Conservation (phyloP, 2,888 invertebrate species). For the Ptilodon capucinus region DNA sequence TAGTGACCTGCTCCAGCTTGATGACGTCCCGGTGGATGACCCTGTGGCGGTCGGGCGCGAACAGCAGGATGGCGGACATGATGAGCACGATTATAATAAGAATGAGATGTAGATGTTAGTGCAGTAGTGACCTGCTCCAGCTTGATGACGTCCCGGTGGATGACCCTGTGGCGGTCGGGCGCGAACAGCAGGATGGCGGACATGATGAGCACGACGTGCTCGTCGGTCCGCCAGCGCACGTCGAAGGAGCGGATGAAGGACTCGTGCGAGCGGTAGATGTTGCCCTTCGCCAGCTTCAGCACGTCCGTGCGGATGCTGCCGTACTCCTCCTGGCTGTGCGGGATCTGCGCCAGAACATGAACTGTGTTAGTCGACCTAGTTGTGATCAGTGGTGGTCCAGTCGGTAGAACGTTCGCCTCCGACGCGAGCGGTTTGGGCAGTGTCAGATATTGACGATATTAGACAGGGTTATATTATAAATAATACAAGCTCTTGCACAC, state of each 20-base stretch:
- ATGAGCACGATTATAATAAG: no score
- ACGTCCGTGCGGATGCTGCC: constrained; percentile 93
- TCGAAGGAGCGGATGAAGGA: constrained; percentile 93
- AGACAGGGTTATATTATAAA: no score
- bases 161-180: constrained; percentile 89
- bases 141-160: constrained; percentile 92
- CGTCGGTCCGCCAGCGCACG: constrained; percentile 92
- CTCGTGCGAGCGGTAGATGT: constrained; percentile 93
- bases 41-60: constrained; percentile 91
- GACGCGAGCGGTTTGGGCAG: no score
- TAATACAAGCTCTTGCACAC: no score
- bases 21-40: constrained; percentile 93
- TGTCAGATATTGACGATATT: no score
- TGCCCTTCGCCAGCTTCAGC: constrained; percentile 94
- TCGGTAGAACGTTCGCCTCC: no score
- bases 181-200: constrained; percentile 96
- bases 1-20: constrained; percentile 93
- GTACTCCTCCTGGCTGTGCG: constrained; percentile 89
- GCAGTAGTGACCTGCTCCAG: constrained; percentile 95
- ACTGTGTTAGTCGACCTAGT: no score
- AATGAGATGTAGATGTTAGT: no score
- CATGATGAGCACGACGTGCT: constrained; percentile 94
- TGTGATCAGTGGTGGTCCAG: no score
- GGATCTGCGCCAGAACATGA: constrained; percentile 84
- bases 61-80: constrained; percentile 94